Base-by-base conservation (phyloP, 2,113 vertebrate species). In the Dolichotis patagonum region DNA sequence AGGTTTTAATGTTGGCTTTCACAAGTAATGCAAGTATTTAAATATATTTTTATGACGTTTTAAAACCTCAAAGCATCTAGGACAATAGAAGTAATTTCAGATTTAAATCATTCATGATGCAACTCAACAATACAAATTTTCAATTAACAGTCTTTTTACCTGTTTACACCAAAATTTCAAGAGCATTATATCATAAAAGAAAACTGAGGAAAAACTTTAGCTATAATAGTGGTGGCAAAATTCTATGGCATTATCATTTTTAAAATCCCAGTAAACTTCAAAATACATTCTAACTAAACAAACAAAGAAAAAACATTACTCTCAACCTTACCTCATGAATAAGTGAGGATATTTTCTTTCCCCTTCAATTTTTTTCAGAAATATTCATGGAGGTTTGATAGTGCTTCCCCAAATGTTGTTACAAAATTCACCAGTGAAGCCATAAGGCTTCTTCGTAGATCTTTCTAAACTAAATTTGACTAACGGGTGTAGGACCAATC, bases 251-350 rank as follows among this genome's bases (percentile, higher is more conserved):
- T 4, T 56, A 63, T 81, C 30, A 90, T 80, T 94, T 30, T 62
- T 52, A 73, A 71, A 11, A 63, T 49, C 20, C 49, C 73, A 52
- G 38, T 80, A 86, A 73, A 75, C 54, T 13, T 32, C 54, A 10
- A 81, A 91, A 94, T 75, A 6, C 38, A 65, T 88, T 83, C 43
- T 78, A 84, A 94, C 56, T 65, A 56, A 96, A 12, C 49, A 87
- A 26, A 77, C 49, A 87, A 26, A 75, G 4, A 87, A 20, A 75
- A 91, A 60, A 35, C 75, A 54, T 22, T 26, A 88, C 84, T 78
- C 35, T 92, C 14, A 49, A 67, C n/a, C 28, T 26, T 1, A 60
- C 43, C 17, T 46, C 52, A 78, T 11, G 3, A 46, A 69, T 56
- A 71, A 91, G 24, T 87, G 7, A 24, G 30, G 85, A 78, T 80